Percentiles rank a stretch among this genome's conserved stretches.
Evolutionary conservation across 2,113 vertebrate species (phyloP).

Genomic region (Thinocorus orbignyianus): DNA sequence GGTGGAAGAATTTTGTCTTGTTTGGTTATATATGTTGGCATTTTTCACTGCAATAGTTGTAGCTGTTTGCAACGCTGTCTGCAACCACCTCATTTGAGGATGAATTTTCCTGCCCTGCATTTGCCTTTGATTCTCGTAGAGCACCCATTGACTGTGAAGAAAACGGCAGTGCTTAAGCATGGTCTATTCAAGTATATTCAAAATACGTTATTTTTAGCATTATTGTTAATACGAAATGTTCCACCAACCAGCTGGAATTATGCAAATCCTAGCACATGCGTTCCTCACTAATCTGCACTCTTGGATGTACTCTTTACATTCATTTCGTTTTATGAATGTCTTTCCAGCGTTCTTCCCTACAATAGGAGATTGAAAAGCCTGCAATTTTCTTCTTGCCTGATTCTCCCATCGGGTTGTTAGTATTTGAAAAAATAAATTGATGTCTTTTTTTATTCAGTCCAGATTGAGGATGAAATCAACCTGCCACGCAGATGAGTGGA

Average conservation of each 20-base stretch:
- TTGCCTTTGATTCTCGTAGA: slow-evolving; percentile 28
- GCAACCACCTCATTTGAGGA: slow-evolving; percentile 11
- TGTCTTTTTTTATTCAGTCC: not conserved
- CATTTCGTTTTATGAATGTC: slow-evolving; percentile 65
- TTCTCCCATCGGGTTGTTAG: slow-evolving; percentile 48
- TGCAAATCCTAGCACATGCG: slow-evolving; percentile 58
- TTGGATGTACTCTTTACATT: slow-evolving; percentile 63
- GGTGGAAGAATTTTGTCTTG: not conserved
- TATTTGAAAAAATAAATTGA: slow-evolving; percentile 35
- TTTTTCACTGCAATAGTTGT: slow-evolving; percentile 15
- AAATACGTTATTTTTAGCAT: slow-evolving; percentile 71
- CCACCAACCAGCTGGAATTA: slow-evolving; percentile 62
- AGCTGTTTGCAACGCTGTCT: slow-evolving; percentile 20
- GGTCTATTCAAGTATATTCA: slow-evolving; percentile 63
- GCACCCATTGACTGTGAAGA: slow-evolving; percentile 35
- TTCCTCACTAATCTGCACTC: slow-evolving; percentile 52
- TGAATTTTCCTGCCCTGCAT: slow-evolving; percentile 25
- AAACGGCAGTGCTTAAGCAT: slow-evolving; percentile 18
- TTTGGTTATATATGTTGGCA: not conserved
- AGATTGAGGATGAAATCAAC: slow-evolving; percentile 34
- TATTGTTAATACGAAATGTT: slow-evolving; percentile 59
- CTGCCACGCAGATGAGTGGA: not conserved
- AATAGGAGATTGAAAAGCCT: slow-evolving; percentile 62
- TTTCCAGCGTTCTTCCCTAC: slow-evolving; percentile 52
- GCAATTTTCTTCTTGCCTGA: slow-evolving; percentile 64